Conservation (phyloP, 2,113 vertebrate species). For the Gnathonemus echidnorhynchus region DNA sequence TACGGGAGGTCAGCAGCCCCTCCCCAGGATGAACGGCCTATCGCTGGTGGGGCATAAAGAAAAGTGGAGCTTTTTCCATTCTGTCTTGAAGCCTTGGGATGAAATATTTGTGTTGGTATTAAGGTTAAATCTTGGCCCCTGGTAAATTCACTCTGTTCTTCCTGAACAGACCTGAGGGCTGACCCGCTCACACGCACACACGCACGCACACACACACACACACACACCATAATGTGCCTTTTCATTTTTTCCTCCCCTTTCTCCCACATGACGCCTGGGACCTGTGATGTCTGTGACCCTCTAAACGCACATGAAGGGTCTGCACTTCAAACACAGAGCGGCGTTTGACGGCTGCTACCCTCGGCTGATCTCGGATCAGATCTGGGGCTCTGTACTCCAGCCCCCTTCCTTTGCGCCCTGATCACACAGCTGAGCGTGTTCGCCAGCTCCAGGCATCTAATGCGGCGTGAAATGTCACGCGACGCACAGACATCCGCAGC, state of each 20-base stretch:
- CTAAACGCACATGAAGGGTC: neutral
- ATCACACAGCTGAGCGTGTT: neutral
- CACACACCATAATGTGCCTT: neutral
- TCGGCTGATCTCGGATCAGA: neutral
- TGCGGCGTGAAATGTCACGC: neutral
- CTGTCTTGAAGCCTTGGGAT: neutral
- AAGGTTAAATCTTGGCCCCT: neutral
- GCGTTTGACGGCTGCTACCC: neutral
- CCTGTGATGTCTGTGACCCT: neutral
- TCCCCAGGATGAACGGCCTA: neutral
- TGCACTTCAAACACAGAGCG: neutral
- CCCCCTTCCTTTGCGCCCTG: neutral
- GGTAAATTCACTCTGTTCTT: neutral
- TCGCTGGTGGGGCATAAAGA: constrained; percentile 11
- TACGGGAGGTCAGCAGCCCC: neutral
- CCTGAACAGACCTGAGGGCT: neutral
- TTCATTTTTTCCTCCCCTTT: neutral
- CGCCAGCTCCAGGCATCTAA: neutral
- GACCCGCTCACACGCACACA: neutral
- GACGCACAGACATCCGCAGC: neutral
- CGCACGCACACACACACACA: neutral
- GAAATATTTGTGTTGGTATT: neutral
- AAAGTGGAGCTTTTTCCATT: constrained; percentile 52
- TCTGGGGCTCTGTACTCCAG: neutral
- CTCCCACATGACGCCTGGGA: neutral